Evolutionary conservation across 2,113 vertebrate species (phyloP).

Genomic region (Burhinus oedicnemus): DNA sequence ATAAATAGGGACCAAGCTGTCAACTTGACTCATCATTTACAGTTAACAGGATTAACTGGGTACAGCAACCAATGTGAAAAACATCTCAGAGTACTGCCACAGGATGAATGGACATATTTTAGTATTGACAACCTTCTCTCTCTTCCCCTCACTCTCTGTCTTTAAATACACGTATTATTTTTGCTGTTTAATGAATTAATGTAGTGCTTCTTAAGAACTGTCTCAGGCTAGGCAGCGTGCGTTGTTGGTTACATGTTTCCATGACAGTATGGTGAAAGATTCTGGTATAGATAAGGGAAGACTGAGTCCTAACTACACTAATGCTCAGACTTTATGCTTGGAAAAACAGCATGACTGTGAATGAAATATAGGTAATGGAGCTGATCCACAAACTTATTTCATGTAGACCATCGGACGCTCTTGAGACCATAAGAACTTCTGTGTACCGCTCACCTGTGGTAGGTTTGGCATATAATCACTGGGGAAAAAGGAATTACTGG

Average conservation of each 20-base stretch:
- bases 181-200: not conserved
- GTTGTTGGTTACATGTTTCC: not conserved
- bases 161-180: not conserved
- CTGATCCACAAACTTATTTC: not conserved
- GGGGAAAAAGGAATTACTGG: not conserved
- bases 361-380: not conserved
- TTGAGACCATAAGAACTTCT: not conserved
- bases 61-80: not conserved
- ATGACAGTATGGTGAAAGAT: not conserved
- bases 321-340: not conserved
- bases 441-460: not conserved
- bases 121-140: not conserved
- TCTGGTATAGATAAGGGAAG: not conserved
- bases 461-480: not conserved
- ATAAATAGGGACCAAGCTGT: slow-evolving; percentile 61
- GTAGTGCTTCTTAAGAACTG: not conserved
- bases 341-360: not conserved
- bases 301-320: not conserved
- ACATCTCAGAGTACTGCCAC: not conserved
- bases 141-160: not conserved
- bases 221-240: not conserved
- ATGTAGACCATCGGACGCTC: not conserved
- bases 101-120: not conserved
- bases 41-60: slow-evolving; percentile 20
- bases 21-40: slow-evolving; percentile 58